Base-by-base conservation (phyloP, 2,888 invertebrate genomes). In the Tricholauxania praeusta region DNA sequence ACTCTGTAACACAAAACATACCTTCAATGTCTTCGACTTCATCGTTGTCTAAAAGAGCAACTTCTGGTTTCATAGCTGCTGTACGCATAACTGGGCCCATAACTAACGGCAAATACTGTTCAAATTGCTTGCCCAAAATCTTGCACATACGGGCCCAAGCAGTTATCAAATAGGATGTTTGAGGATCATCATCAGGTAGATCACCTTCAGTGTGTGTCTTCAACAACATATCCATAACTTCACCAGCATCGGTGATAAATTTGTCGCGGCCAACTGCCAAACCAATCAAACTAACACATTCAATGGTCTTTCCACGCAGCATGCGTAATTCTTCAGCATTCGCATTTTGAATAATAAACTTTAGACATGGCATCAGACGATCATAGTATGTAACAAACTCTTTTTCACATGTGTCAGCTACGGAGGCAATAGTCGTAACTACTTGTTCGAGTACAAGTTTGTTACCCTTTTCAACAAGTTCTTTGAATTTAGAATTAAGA, bases 101-200 rank as follows among this genome's bases (percentile, higher is more conserved):
- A 0, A 97, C 96, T 80, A 95, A 87, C 0, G 96, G 96, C 75
- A 97, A 89, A 86, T 96, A 97, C 81, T 94, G 95, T 83, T 94
- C 94, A 81, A 97, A 97, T 81, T 93, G 92, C 84, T 90, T 93
- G 32, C 93, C 93, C 87, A 98, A 90, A 81, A 98, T 95, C 88
- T 97, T 97, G 89, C 99, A 99, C 88, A 99, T 98, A 78, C 99
- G 92, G 0, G 99, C 97, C 99, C 99, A 99, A 1, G 99, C 98
- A 0, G 98, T 97, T 79, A 99, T 99, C 87, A 99, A 93, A 88
- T 98, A 99, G 14, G 97, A 96, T 32, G 98, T 95, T 88, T 98
- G 98, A 2, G 98, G 98, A 88, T 99, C 98, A 84, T 99, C 98
- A 75, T 97, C 97, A 0, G 96, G 93, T 77, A 97, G 87, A 81